Evolutionary conservation across 2,888 invertebrate species (phyloP), one percentile per base, ranked within the genome.

Genomic region (Tholera decimalis): DNA sequence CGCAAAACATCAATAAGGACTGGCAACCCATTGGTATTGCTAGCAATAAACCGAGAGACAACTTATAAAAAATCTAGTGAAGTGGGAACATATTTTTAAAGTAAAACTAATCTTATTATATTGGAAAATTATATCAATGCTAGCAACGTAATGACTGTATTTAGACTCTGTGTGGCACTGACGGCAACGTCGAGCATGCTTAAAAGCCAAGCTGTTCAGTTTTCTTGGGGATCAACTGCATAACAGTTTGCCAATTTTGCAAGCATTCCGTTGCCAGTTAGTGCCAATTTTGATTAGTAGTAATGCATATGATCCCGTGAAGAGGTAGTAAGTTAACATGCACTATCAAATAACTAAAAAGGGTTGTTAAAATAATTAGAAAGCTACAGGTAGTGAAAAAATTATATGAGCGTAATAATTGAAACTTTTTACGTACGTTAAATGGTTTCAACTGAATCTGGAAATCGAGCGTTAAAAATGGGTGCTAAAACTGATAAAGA

Each of bases 11-110:
- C 26, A 72, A 76, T 47, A 59, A 79, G 90, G 91, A 91, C 83
- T 88, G 86, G 85, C 90, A 91, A 92, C 93, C 91, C 90, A 24
- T 62, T 43, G 53, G 35, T 87, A 86, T 88, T 91, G 86, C 91
- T 92, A 92, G 92, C 92, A 91, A 70, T 35, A 46, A 66, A 41
- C 2, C 9, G 33, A 35, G 6, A 43, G 5, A 11, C n/a, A 67
- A 65, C 64, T 68, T 65, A 9, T 51, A 24, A 13, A 44, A 61
- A 57, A 46, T 13, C 8, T 3, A n/a, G 43, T 11, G 43, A 60
- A 20, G 1, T 15, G 11, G 18, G 22, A 5, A 18, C 1, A 11
- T 22, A 46, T 9, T 24, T 8, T 41, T 11, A 13, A n/a, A 0
- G 9, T 28, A 63, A 28, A 2, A 6, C 11, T 22, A 28, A 54